Evolutionary conservation across 2,113 vertebrate genomes (phyloP).

Genomic region (Mus spicilegus): DNA sequence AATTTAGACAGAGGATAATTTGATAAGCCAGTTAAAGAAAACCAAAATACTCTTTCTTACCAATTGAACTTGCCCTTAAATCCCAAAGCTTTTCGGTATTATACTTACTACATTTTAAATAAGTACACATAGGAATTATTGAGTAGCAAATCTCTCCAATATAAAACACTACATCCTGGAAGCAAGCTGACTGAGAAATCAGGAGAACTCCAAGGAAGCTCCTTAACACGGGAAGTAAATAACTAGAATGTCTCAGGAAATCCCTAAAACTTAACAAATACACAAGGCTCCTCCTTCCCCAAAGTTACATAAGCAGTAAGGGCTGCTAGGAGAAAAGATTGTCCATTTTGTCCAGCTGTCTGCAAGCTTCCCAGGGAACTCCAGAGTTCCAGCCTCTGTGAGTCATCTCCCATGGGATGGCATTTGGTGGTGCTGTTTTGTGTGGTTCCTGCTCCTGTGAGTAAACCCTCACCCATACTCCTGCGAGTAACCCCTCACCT

Average conservation of each 20-base stretch:
- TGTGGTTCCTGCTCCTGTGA: too few relatives aligned
- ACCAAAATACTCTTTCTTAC: neutral
- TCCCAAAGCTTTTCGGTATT: neutral
- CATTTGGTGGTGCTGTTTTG: neutral
- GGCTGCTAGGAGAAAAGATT: too few relatives aligned
- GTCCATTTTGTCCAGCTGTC: neutral
- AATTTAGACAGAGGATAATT: constrained; percentile 30
- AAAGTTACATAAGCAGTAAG: neutral
- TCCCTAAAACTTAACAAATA: neutral
- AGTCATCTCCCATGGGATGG: too few relatives aligned
- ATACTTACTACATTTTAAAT: neutral
- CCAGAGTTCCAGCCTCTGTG: neutral
- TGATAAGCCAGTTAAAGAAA: neutral
- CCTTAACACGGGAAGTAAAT: neutral
- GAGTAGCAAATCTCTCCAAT: neutral
- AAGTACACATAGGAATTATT: neutral
- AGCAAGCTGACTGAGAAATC: neutral
- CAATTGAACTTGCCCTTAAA: neutral
- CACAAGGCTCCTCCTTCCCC: neutral
- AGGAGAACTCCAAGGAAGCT: too few relatives aligned
- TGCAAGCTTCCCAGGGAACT: neutral
- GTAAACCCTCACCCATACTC: neutral
- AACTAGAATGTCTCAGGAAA: neutral
- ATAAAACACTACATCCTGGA: neutral
- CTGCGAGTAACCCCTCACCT: neutral